Percentiles rank a stretch among this genome's conserved stretches.
Conservation (phyloP, 2,888 invertebrate species). For the Glyphotaelius pellucidus region DNA sequence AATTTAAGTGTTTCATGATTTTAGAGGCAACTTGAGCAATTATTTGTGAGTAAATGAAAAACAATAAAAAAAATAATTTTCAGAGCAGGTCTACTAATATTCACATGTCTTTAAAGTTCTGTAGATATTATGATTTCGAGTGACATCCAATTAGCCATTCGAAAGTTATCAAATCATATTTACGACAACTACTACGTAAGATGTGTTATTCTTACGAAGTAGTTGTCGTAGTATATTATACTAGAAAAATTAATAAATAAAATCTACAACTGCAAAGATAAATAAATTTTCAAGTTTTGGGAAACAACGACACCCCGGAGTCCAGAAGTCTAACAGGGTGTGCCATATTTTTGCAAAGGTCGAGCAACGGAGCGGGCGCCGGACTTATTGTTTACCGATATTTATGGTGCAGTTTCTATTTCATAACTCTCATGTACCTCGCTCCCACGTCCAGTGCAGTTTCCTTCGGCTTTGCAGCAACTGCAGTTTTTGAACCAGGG, state of each 20-base stretch:
- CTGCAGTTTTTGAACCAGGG: conserved; percentile 9
- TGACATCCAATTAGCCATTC: too few species aligned
- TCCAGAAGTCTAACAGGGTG: not conserved
- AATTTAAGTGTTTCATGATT: too few species aligned
- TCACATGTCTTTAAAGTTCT: too few species aligned
- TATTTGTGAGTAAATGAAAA: too few species aligned
- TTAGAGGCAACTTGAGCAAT: too few species aligned
- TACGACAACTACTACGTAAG: not conserved
- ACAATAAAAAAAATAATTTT: too few species aligned
- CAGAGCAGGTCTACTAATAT: too few species aligned
- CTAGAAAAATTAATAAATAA: not conserved
- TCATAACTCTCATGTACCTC: conserved; percentile 71
- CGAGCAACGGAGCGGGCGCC: conserved; percentile 28
- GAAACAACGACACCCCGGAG: conserved; percentile 5
- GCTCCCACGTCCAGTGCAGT: conserved; percentile 39
- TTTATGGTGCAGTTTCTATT: conserved; percentile 76
- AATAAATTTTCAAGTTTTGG: conserved; percentile 2
- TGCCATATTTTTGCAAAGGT: conserved; percentile 22
- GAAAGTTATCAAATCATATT: too few species aligned
- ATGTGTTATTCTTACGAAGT: not conserved
- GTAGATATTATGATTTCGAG: too few species aligned
- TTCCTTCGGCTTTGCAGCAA: conserved; percentile 9
- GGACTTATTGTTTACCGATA: conserved; percentile 75
- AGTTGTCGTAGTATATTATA: too few species aligned
- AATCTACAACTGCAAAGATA: not conserved